Percentiles rank a stretch among this genome's conserved stretches.
Conservation (phyloP, 2,797 vertebrate genomes). For the Avahi laniger region DNA sequence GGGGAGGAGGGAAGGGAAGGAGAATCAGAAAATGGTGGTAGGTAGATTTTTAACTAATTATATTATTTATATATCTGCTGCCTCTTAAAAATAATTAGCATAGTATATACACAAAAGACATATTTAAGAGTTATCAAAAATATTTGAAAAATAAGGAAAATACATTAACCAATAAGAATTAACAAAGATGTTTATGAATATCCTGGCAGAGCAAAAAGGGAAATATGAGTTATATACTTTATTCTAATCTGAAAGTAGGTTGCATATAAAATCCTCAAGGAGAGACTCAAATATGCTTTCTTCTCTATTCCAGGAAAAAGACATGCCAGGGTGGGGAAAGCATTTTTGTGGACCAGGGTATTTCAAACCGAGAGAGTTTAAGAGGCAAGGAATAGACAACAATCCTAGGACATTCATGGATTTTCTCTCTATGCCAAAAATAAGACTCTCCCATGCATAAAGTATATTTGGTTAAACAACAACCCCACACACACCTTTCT, state of each 20-base stretch:
- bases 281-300: background rate
- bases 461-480: background rate
- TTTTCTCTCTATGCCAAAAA: background rate
- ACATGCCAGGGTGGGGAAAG: background rate
- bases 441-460: background rate
- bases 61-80: background rate
- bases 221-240: background rate
- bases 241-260: background rate
- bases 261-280: background rate
- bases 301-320: background rate
- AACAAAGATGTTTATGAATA: background rate
- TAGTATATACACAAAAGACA: background rate
- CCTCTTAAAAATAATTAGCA: background rate
- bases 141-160: background rate
- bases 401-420: background rate
- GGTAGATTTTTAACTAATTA: background rate
- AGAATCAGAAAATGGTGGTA: background rate
- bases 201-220: background rate
- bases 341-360: background rate
- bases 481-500: background rate
- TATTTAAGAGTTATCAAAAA: background rate
- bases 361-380: background rate
- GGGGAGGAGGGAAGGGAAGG: background rate
- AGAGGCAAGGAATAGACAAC: background rate
- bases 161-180: background rate